Base-by-base conservation (phyloP, 2,113 vertebrate species). In the Neofelis nebulosa region DNA sequence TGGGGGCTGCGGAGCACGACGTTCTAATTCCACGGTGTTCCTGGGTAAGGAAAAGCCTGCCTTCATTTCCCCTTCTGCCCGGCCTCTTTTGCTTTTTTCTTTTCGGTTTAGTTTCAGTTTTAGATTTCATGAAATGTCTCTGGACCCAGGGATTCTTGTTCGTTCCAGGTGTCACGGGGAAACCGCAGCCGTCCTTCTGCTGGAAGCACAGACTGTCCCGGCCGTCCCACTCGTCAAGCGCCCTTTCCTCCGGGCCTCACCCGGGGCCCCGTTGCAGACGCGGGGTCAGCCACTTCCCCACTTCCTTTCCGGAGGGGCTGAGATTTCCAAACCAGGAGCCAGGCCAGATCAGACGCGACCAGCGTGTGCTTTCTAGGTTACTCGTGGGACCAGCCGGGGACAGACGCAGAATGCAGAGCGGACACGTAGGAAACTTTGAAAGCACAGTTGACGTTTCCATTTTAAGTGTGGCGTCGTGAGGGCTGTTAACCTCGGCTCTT, bases 351-450 rank as follows among this genome's bases (percentile, higher is more conserved):
- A 3, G 3, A 4, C 7, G 27, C 18, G 2, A 13, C 50, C 3
- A 1, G 65, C 3, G 12, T 38, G 2, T 0, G 7, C 50, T 5
- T 2, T 23, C n/a, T 1, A 0, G 25, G 29, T 21, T 12, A 0
- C 21, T 9, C 41, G 4, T 18, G 0, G 41, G 21, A 29, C 55
- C 4, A 11, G 66, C 86, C 27, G 36, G 2, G 23, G 13, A 2
- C 6, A 0, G 19, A 0, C 1, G 0, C 2, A 0, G 76, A 27
- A 5, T 5, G 0, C 5, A 3, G 3, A 0, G 36, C 12, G 5
- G 55, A 6, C 38, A 15, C 14, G 45, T 4, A 15, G 3, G 27
- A 14, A 18, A 7, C 74, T 16, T 14, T 2, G 7, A 45, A 8
- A 10, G 27, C 74, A 3, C 27, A 0, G 2, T 7, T 1, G 14